These are phyloP conservation scores for Leucozona laternaria DNA, from an alignment of 2,888 invertebrate genomes.

Conservation along the genomic window DNA sequence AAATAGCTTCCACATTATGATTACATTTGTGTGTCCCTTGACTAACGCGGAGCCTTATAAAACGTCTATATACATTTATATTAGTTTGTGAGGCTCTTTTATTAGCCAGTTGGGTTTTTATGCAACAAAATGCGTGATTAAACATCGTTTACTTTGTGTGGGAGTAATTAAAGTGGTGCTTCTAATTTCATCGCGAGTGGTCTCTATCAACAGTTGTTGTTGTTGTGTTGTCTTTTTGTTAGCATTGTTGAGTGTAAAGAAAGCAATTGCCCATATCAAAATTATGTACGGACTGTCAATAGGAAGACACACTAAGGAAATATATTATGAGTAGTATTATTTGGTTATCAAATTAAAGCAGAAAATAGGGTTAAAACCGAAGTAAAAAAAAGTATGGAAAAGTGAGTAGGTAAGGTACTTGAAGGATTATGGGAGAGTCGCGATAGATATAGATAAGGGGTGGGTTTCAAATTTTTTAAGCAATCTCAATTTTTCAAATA, in stretches of 20 bases:
- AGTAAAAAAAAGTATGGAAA: background rate
- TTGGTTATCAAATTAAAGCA: constrained; percentile 2
- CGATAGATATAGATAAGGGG: too few relatives aligned
- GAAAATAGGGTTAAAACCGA: background rate
- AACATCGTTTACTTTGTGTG: constrained; percentile 39
- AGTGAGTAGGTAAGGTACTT: background rate
- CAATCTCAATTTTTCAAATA: too few relatives aligned
- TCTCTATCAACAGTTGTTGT: constrained; percentile 60
- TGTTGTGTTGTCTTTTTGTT: constrained; percentile 1
- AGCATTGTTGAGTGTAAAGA: constrained; percentile 18
- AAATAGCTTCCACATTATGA: constrained; percentile 58
- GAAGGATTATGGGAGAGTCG: background rate
- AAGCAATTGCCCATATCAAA: constrained; percentile 7
- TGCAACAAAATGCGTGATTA: constrained; percentile 68
- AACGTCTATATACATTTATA: background rate
- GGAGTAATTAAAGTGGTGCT: constrained; percentile 61
- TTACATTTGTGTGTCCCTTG: constrained; percentile 39
- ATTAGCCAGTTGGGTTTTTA: constrained; percentile 29
- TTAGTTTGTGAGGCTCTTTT: constrained; percentile 8
- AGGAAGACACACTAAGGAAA: constrained; percentile 7
- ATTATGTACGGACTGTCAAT: constrained; percentile 19
- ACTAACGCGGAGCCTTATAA: constrained; percentile 13
- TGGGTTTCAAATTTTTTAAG: too few relatives aligned
- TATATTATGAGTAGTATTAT: background rate
- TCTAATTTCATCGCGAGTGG: constrained; percentile 43